phyloP scores from a whole-genome alignment of 2,797 vertebrate genomes.

The Telmatherina bonti region DNA sequence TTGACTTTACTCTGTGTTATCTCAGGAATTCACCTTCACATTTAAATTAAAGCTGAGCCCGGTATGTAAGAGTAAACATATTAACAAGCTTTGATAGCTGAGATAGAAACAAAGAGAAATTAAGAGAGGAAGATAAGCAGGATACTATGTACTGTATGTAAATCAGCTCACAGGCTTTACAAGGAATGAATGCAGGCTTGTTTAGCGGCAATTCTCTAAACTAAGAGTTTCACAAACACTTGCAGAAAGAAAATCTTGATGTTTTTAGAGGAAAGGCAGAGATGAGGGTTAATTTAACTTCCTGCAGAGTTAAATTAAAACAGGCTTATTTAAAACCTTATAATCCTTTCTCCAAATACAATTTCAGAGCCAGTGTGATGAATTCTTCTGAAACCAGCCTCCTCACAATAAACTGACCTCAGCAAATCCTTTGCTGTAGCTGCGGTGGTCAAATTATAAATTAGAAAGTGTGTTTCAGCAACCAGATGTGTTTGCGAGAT shows the following conservation, averaged over 20 bases:
- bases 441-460: neutral
- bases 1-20: neutral
- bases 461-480: slow-evolving; percentile 9
- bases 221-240: too few species aligned
- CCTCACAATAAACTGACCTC: neutral
- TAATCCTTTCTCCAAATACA: slow-evolving; percentile 21
- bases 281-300: slow-evolving; percentile 16
- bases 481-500: slow-evolving; percentile 12
- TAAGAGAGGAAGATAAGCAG: neutral
- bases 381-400: neutral
- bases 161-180: neutral
- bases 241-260: neutral
- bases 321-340: slow-evolving; percentile 28
- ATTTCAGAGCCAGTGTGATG: slow-evolving; percentile 11
- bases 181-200: neutral
- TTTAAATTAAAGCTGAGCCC: neutral
- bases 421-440: neutral
- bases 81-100: neutral
- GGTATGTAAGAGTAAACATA: neutral
- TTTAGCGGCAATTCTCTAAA: neutral
- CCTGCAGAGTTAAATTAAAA: slow-evolving; percentile 32
- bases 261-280: neutral
- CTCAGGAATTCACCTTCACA: neutral
- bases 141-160: neutral
- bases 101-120: neutral